Percentiles rank a stretch among this genome's conserved stretches.
phyloP scores from a whole-genome alignment of 1,140 invertebrate genomes.

The Ips nitidus region DNA sequence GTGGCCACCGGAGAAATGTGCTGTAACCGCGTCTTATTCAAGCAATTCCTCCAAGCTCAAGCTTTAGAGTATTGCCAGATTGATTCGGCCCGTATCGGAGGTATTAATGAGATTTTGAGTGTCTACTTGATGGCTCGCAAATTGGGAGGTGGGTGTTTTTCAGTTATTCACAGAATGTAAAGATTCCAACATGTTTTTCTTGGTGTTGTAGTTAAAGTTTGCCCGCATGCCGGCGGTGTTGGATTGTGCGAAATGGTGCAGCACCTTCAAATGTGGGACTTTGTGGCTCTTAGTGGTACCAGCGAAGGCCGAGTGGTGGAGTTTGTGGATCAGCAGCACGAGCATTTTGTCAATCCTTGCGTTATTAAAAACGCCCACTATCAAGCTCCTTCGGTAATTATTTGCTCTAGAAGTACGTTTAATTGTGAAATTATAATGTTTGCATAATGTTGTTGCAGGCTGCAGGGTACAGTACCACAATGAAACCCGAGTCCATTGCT shows the following conservation, averaged over 20 bases:
- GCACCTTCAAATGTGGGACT: conserved; percentile 90
- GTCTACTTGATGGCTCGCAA: conserved; percentile 88
- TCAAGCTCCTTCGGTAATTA: conserved; percentile 66
- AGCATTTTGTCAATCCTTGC: conserved; percentile 77
- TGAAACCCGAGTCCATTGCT: conserved; percentile 66
- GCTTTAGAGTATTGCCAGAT: conserved; percentile 89
- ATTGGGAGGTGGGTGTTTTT: conserved; percentile 57
- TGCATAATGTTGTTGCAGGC: conserved; percentile 54
- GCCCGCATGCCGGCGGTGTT: conserved; percentile 90
- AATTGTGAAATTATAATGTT: background rate
- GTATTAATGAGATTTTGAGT: conserved; percentile 84
- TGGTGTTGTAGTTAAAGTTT: conserved; percentile 76
- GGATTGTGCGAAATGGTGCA: conserved; percentile 93
- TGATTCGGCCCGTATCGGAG: conserved; percentile 83
- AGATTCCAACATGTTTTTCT: background rate
- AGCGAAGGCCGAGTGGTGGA: conserved; percentile 76
- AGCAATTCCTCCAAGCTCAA: conserved; percentile 80
- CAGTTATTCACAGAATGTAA: background rate
- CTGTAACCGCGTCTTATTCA: conserved; percentile 89
- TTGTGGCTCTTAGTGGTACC: conserved; percentile 69
- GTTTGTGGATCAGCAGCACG: conserved; percentile 86
- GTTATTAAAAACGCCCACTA: conserved; percentile 70
- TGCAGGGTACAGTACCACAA: conserved; percentile 78
- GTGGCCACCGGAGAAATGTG: conserved; percentile 93
- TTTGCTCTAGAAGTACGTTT: background rate